Evolutionary conservation across 1,140 invertebrate genomes (phyloP), one percentile per base, ranked within the genome.

Genomic region (Agrypnia vestita): DNA sequence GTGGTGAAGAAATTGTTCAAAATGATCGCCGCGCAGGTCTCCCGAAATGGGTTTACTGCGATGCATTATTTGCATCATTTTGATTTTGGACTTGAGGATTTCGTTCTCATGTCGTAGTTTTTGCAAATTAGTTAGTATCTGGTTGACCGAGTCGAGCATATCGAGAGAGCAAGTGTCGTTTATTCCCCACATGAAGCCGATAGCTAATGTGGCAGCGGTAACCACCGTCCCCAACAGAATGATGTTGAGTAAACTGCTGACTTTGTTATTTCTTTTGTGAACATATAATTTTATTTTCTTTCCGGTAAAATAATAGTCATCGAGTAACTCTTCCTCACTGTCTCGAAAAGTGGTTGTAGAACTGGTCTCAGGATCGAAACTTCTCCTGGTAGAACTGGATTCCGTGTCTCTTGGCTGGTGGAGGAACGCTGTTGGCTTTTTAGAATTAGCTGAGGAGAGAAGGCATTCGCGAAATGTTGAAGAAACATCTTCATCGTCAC

Each of bases 41-140:
- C 25, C 51, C 15, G 25, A 56, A 13, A 74, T 74, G 1, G 75
- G 75, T 35, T 53, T 64, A 12, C 56, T 55, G 55, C 71, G 47
- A 44, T 46, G 49, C 62, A 71, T 71, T 12, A 49, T 77, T 21
- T 83, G 76, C 15, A 83, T 53, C 51, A 79, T 17, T 71, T 79
- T 80, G 11, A 83, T 79, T 77, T 83, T 76, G 11, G 77, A 79
- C 61, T 81, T 83, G 11, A 89, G 85, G 80, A 87, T 86, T 47
- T 86, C 85, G 85, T 89, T 90, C 84, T 90, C 89, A 83, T 88
- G 87, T 84, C 89, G 88, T 11, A 90, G 76, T 83, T 89, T 89
- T 72, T 89, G 89, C 49, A 89, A 85, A 79, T 88, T 88, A 7
- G 87, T 88, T 17, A 90, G 79, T 77, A 90, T 87, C 84, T 89